phyloP scores from a whole-genome alignment of 2,113 vertebrate genomes.

The Ptilorrhoa leucosticta region DNA sequence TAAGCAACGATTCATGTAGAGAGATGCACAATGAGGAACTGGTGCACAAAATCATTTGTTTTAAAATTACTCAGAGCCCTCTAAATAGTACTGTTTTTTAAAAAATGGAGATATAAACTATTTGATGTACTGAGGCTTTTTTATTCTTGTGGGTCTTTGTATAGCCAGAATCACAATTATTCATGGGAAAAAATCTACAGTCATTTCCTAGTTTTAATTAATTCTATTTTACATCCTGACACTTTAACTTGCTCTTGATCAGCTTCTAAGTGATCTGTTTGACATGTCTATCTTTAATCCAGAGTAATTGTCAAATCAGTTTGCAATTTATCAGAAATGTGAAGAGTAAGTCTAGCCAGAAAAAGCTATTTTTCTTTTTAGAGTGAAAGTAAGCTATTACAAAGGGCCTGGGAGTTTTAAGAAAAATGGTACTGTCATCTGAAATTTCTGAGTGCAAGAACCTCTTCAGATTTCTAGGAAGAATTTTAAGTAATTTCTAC shows the following conservation, averaged over 20 bases:
- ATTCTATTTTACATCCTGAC: constrained; percentile 40
- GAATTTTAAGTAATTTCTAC: background rate
- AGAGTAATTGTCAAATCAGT: constrained; percentile 27
- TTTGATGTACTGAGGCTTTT: background rate
- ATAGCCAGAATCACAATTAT: background rate
- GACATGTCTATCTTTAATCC: constrained; percentile 50
- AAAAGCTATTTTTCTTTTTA: constrained; percentile 30
- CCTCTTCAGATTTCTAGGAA: background rate
- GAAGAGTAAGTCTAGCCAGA: constrained; percentile 1
- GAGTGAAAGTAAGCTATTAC: background rate
- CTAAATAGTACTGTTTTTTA: background rate
- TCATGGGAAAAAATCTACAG: background rate
- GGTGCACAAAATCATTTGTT: background rate
- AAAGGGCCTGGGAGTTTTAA: background rate
- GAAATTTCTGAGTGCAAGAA: background rate
- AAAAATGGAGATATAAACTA: background rate
- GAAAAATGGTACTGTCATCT: constrained; percentile 13
- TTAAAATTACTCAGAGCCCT: background rate
- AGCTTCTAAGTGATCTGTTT: constrained; percentile 52
- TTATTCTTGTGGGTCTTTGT: background rate
- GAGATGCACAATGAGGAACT: background rate
- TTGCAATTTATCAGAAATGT: constrained; percentile 46
- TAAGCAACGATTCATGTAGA: background rate
- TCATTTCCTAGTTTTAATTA: constrained; percentile 45
- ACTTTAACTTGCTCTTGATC: constrained; percentile 49